phyloP scores from a whole-genome alignment of 2,113 vertebrate species.

The Pseudonaja textilis region DNA sequence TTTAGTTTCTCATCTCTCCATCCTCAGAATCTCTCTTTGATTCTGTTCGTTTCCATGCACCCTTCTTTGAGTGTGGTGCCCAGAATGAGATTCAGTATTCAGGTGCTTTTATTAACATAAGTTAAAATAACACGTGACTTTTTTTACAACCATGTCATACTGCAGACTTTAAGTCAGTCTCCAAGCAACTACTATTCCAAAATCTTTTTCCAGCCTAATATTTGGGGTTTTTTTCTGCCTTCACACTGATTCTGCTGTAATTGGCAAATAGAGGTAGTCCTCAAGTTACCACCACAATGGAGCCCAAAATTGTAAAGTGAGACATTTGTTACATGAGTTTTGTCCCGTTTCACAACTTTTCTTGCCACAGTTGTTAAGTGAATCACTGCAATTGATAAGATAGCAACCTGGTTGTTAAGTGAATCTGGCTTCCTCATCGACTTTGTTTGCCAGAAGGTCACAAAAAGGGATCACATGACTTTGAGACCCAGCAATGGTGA shows the following conservation, averaged over 20 bases:
- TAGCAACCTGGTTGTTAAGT: no score
- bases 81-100: background rate
- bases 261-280: background rate
- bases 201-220: background rate
- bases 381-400: background rate
- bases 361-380: background rate
- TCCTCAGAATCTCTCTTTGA: background rate
- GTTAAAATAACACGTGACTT: background rate
- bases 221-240: background rate
- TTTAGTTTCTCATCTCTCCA: background rate
- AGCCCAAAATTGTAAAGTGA: background rate
- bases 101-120: background rate
- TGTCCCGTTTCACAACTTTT: background rate
- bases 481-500: background rate
- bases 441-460: background rate
- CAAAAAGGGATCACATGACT: no score
- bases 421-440: no score
- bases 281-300: background rate
- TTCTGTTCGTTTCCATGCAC: background rate
- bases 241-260: background rate
- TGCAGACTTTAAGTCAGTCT: background rate
- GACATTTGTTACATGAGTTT: background rate
- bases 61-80: background rate
- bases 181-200: background rate
- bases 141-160: background rate